Percentiles rank a stretch among this genome's conserved stretches.
Conservation (phyloP, 2,888 invertebrate species). For the Heliconius cydno region DNA sequence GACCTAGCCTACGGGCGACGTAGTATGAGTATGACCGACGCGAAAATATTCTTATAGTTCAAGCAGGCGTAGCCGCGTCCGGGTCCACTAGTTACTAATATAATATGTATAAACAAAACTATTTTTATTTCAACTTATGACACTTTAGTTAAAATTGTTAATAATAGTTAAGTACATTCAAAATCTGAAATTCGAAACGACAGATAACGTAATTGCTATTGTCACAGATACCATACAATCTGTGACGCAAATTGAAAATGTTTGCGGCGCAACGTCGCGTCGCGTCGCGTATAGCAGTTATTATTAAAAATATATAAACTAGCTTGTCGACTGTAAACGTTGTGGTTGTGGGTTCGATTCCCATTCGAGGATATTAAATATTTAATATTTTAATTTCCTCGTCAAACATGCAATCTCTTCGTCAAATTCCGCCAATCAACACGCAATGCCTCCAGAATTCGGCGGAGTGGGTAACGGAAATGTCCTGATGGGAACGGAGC, state of each 20-base stretch:
- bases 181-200: constrained; percentile 36
- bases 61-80: too few species aligned
- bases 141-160: not conserved
- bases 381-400: too few species aligned
- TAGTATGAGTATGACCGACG: too few species aligned
- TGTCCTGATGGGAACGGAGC: too few species aligned
- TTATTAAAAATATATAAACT: not conserved
- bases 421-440: not conserved
- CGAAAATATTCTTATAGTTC: too few species aligned
- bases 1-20: too few species aligned
- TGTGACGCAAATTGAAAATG: constrained; percentile 34
- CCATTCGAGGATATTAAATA: not conserved
- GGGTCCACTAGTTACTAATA: too few species aligned
- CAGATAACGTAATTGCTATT: constrained; percentile 30
- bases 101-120: not conserved
- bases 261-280: constrained; percentile 7
- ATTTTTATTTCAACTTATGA: not conserved
- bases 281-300: not conserved
- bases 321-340: not conserved
- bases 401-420: too few species aligned
- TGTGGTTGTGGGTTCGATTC: not conserved
- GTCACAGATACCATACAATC: constrained; percentile 34
- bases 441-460: not conserved
- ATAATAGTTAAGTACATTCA: constrained; percentile 27
- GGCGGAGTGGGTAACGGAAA: not conserved